phyloP scores from a whole-genome alignment of 2,797 vertebrate species.

The Aselliscus stoliczkanus region DNA sequence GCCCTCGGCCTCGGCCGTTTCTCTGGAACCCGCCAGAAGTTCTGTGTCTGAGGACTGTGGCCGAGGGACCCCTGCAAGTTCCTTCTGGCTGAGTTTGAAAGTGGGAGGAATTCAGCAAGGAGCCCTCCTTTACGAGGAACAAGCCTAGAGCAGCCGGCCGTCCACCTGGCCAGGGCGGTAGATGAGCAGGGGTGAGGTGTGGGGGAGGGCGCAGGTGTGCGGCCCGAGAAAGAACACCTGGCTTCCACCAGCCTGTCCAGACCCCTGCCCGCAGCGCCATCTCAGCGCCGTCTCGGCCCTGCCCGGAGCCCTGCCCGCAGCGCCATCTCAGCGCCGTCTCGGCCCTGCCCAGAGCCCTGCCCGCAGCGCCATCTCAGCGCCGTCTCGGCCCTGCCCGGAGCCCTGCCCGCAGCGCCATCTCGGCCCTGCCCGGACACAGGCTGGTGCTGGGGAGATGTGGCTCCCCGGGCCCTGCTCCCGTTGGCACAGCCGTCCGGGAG shows the following conservation, averaged over 20 bases:
- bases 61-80: too few relatives aligned
- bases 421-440: too few relatives aligned
- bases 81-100: too few relatives aligned
- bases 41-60: too few relatives aligned
- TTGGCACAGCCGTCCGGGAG: rapidly evolving
- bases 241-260: rapidly evolving
- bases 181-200: background rate
- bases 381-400: background rate
- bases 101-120: too few relatives aligned
- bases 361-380: too few relatives aligned
- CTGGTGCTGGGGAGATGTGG: rapidly evolving
- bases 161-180: background rate
- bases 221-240: rapidly evolving
- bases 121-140: too few relatives aligned
- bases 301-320: rapidly evolving
- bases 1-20: background rate
- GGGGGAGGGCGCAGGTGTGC: rapidly evolving
- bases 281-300: too few relatives aligned
- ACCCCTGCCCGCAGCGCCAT: too few relatives aligned
- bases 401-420: rapidly evolving
- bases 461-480: rapidly evolving
- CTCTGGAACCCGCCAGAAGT: background rate
- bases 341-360: rapidly evolving
- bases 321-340: too few relatives aligned
- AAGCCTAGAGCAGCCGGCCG: too few relatives aligned